These are phyloP conservation scores for Poecilia picta DNA, from an alignment of 2,797 vertebrate species.

Conservation along the genomic window DNA sequence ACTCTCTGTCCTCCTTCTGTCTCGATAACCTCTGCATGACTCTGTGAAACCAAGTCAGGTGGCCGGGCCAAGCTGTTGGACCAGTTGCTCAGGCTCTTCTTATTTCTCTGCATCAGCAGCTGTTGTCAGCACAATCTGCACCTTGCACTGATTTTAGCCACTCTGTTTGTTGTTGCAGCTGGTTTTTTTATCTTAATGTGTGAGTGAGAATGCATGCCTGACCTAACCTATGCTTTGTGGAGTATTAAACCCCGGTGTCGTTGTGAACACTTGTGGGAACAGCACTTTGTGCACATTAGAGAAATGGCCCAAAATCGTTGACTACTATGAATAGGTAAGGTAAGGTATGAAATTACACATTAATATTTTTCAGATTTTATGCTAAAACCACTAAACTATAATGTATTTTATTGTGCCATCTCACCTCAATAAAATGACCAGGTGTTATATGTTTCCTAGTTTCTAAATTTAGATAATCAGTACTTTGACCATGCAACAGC, in stretches of 20 bases:
- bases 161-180: conserved; percentile 8
- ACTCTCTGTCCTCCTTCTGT: conserved; percentile 13
- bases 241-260: not conserved
- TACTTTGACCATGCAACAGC: no score
- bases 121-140: conserved; percentile 26
- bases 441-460: no score
- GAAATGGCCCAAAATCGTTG: not conserved
- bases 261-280: not conserved
- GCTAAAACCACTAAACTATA: not conserved
- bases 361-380: not conserved
- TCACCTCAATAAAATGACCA: no score
- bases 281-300: not conserved
- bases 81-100: conserved; percentile 30
- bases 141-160: conserved; percentile 21
- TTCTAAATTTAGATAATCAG: no score
- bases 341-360: not conserved
- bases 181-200: not conserved
- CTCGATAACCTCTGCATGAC: conserved; percentile 40
- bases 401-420: not conserved
- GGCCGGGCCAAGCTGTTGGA: conserved; percentile 50
- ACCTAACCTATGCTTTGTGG: not conserved
- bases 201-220: not conserved
- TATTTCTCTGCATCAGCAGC: conserved; percentile 30
- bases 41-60: conserved; percentile 63
- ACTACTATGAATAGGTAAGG: not conserved